Evolutionary conservation across 2,888 invertebrate genomes (phyloP), one percentile per base, ranked within the genome.

Genomic region (Epirrhoe alternata): DNA sequence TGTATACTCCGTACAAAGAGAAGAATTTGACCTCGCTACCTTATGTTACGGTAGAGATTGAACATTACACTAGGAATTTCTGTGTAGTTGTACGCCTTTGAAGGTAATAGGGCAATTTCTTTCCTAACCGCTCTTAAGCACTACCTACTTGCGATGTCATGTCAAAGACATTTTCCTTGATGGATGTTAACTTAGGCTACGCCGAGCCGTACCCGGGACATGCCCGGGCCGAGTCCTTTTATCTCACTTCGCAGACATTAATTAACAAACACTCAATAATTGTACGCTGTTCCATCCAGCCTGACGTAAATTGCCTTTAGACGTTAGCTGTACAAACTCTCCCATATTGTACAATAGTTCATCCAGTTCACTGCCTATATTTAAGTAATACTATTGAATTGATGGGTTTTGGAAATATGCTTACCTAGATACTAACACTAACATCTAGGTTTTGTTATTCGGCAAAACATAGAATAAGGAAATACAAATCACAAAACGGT

Each of bases 141-240:
- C 47, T 47, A 47, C 35, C 35, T 24, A 24, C 38, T 42, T 42
- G 12, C 12, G 38, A 47, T 47, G 47, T 47, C 47, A 47, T 47
- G 14, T 17, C 50, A 51, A 51, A 51, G 24, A 51, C 17, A 7
- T 24, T 50, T 12, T 5, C 17, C 50, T 24, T 51, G 30, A 51
- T 51, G 14, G 16, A 47, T 14, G 47, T 47, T 42, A 14, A 47
- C 16, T 47, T 14, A 47, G 16, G 47, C 47, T 47, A 47, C 16
- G 16, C 47, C 2, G 38, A 42, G 38, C 12, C 16, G 14, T 47
- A 14, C 16, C 16, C 47, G 47, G 47, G 47, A 14, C 47, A 14
- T 16, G 47, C 6, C 47, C 16, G 47, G 5, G 14, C 47, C 14
- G 16, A 47, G 47, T 12, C 12, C 5, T 42, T 10, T 42, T 42